Evolutionary conservation across 2,888 invertebrate genomes (phyloP).

Genomic region (Coleophora flavipennella): DNA sequence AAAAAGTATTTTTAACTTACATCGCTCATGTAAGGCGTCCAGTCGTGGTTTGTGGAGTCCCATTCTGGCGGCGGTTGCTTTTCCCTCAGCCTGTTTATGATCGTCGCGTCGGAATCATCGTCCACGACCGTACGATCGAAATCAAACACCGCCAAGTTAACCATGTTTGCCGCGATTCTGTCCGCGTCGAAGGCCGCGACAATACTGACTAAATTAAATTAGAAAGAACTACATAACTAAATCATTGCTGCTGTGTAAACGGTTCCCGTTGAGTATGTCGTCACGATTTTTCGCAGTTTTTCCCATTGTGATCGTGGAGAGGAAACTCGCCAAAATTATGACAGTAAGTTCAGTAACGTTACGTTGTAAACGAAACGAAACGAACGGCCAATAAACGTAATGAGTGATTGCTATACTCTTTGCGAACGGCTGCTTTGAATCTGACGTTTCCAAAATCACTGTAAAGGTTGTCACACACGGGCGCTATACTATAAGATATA

Average conservation of each 20-base stretch:
- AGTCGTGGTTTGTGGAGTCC: conserved; percentile 46
- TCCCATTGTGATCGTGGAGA: conserved; percentile 2
- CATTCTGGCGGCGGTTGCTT: conserved; percentile 56
- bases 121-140: conserved; percentile 61
- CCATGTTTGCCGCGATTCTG: conserved; percentile 34
- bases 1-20: conserved; percentile 30
- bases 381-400: too few relatives aligned
- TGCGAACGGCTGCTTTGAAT: too few relatives aligned
- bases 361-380: too few relatives aligned
- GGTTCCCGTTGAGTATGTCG: conserved; percentile 2
- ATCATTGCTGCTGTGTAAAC: conserved; percentile 2
- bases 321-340: conserved; percentile 12
- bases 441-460: too few relatives aligned
- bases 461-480: too few relatives aligned
- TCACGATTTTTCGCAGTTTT: conserved; percentile 19
- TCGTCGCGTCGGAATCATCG: conserved; percentile 58
- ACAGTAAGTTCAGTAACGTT: too few relatives aligned
- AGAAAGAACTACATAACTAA: too few relatives aligned
- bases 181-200: conserved; percentile 6
- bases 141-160: conserved; percentile 55
- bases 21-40: conserved; percentile 66
- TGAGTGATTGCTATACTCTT: too few relatives aligned
- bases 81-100: conserved; percentile 51
- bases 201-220: too few relatives aligned
- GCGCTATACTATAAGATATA: too few relatives aligned